Conservation (phyloP, 92 coral and sea anemone species). For the Nematostella vectensis region DNA sequence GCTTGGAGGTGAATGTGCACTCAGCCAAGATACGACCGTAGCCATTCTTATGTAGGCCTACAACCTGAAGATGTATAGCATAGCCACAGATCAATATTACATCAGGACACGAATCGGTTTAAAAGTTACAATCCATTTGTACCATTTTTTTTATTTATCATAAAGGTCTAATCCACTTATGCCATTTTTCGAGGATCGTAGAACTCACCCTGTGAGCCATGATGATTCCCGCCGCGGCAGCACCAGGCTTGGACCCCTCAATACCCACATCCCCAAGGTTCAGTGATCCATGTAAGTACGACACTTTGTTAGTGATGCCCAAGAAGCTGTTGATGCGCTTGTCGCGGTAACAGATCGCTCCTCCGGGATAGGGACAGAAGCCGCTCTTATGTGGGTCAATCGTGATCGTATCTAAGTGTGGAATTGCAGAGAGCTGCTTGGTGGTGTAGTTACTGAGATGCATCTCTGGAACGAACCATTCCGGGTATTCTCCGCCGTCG, state of each 20-base stretch:
- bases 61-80: too few relatives aligned
- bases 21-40: too few relatives aligned
- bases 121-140: too few relatives aligned
- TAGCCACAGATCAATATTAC: too few relatives aligned
- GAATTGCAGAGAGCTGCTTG: slow-evolving; percentile 42
- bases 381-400: slow-evolving; percentile 86
- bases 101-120: too few relatives aligned
- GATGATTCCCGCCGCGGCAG: slow-evolving; percentile 75
- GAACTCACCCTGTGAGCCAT: slow-evolving; percentile 80
- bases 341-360: slow-evolving; percentile 67
- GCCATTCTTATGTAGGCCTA: too few relatives aligned
- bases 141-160: too few relatives aligned
- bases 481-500: slow-evolving; percentile 1
- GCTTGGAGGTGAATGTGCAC: too few relatives aligned
- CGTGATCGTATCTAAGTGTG: slow-evolving; percentile 58
- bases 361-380: slow-evolving; percentile 85
- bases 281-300: slow-evolving; percentile 44
- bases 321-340: slow-evolving; percentile 61
- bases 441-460: slow-evolving; percentile 43
- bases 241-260: slow-evolving; percentile 95
- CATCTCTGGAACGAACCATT: slow-evolving; percentile 52
- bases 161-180: too few relatives aligned
- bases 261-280: slow-evolving; percentile 55
- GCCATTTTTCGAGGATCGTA: too few relatives aligned
- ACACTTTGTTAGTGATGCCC: slow-evolving; percentile 38